Percentiles rank a stretch among this genome's conserved stretches.
Conservation (phyloP, 1,140 invertebrate genomes). For the Lysiphlebus fabarum region DNA sequence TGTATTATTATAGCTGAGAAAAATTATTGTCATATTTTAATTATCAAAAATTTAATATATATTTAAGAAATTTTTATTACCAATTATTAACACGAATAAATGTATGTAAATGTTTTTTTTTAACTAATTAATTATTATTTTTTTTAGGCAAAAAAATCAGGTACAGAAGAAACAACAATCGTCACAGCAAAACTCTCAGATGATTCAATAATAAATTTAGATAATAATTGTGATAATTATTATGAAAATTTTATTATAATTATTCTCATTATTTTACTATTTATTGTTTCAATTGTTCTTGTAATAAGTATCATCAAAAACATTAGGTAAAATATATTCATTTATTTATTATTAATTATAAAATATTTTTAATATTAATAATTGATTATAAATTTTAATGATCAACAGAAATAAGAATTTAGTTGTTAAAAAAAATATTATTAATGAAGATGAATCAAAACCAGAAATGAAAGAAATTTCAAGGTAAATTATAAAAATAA, state of each 20-base stretch:
- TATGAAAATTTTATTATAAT: not conserved
- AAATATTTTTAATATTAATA: not conserved
- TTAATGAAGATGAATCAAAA: not conserved
- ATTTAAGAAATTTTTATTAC: slow-evolving; percentile 24
- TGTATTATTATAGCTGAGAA: too few species aligned
- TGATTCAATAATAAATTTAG: too few species aligned
- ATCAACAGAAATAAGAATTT: not conserved
- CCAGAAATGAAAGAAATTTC: slow-evolving; percentile 10
- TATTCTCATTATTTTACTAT: slow-evolving; percentile 4
- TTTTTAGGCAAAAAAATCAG: slow-evolving; percentile 18
- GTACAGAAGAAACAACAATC: slow-evolving; percentile 15
- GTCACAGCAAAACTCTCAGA: slow-evolving; percentile 16
- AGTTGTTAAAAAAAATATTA: not conserved
- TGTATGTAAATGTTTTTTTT: too few species aligned
- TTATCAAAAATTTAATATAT: slow-evolving; percentile 2
- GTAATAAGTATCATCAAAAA: slow-evolving; percentile 3
- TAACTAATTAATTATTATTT: not conserved
- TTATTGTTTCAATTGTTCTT: not conserved
- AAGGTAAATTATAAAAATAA: not conserved
- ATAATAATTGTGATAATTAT: not conserved
- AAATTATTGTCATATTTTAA: too few species aligned
- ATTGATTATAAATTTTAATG: slow-evolving; percentile 4
- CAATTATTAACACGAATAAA: slow-evolving; percentile 30
- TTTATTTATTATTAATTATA: not conserved
- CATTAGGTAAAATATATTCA: slow-evolving; percentile 12